phyloP scores from a whole-genome alignment of 2,113 vertebrate genomes.

The Gobius niger region DNA sequence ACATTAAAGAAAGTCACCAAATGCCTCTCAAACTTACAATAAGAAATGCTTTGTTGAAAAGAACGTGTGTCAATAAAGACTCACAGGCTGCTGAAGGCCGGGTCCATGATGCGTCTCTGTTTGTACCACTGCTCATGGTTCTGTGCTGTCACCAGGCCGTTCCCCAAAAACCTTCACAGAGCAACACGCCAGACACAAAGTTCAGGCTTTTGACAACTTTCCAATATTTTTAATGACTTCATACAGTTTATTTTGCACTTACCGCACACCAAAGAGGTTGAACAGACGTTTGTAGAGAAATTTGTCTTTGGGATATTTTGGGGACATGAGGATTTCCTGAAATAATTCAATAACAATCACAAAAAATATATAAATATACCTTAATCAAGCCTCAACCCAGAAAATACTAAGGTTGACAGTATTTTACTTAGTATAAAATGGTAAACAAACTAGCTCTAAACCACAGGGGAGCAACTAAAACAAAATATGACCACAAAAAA shows the following conservation, averaged over 20 bases:
- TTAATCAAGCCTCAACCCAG: too few species aligned
- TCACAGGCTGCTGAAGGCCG: constrained; percentile 87
- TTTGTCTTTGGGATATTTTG: constrained; percentile 71
- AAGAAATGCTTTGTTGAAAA: too few species aligned
- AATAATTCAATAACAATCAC: background rate
- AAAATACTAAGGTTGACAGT: too few species aligned
- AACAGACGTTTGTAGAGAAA: constrained; percentile 57
- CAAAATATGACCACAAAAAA: too few species aligned
- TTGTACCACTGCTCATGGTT: constrained; percentile 86
- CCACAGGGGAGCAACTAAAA: too few species aligned
- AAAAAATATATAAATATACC: background rate
- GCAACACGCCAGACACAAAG: too few species aligned
- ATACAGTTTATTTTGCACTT: background rate
- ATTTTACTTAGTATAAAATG: too few species aligned
- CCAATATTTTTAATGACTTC: too few species aligned
- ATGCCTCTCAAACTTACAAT: too few species aligned
- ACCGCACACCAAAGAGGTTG: constrained; percentile 73
- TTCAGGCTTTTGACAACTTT: too few species aligned
- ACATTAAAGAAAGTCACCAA: too few species aligned
- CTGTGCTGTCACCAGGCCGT: constrained; percentile 78
- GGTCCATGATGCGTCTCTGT: constrained; percentile 87
- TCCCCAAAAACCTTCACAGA: constrained; percentile 82
- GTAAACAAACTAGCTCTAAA: too few species aligned
- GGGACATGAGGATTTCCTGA: constrained; percentile 77
- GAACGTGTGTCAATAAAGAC: constrained; percentile 26